These are phyloP conservation scores for Cotesia congregata DNA, from an alignment of 2,888 invertebrate species.

Conservation along the genomic window DNA sequence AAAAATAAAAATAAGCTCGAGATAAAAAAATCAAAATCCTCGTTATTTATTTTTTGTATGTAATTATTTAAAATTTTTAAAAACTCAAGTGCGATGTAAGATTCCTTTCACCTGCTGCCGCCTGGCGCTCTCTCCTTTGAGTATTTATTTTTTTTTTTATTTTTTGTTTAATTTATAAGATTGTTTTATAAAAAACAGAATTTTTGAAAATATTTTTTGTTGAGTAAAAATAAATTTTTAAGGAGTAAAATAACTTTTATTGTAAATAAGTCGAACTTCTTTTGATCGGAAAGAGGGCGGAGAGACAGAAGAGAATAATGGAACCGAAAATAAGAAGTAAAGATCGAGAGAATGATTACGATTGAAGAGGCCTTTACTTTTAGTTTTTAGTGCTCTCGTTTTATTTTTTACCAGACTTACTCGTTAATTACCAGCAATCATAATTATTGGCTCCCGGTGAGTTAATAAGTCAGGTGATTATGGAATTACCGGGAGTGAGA, in stretches of 20 bases:
- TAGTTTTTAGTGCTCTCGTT: conserved; percentile 7
- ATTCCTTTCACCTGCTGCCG: conserved; percentile 29
- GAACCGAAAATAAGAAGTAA: background rate
- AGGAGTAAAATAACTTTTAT: too few relatives aligned
- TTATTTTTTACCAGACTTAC: conserved; percentile 43
- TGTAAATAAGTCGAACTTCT: too few relatives aligned
- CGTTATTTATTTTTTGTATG: background rate
- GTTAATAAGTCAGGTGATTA: conserved; percentile 59
- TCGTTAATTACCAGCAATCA: conserved; percentile 59
- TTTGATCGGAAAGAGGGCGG: too few relatives aligned
- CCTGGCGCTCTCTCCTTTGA: conserved; percentile 20
- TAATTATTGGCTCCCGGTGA: conserved; percentile 55
- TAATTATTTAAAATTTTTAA: background rate
- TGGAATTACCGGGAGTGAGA: conserved; percentile 49
- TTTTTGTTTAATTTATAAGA: conserved; percentile 18
- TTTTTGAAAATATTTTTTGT: too few relatives aligned
- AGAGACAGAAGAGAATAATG: too few relatives aligned
- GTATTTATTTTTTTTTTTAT: conserved; percentile 11
- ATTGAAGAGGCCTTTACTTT: background rate
- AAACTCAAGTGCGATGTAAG: conserved; percentile 22
- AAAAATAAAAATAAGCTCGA: conserved; percentile 3
- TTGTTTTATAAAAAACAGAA: too few relatives aligned
- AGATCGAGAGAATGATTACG: conserved; percentile 34
- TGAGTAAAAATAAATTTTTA: too few relatives aligned
- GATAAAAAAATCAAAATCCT: background rate